These are phyloP conservation scores for Listrodromus nycthemerus DNA, from an alignment of 2,888 invertebrate species.

Conservation along the genomic window DNA sequence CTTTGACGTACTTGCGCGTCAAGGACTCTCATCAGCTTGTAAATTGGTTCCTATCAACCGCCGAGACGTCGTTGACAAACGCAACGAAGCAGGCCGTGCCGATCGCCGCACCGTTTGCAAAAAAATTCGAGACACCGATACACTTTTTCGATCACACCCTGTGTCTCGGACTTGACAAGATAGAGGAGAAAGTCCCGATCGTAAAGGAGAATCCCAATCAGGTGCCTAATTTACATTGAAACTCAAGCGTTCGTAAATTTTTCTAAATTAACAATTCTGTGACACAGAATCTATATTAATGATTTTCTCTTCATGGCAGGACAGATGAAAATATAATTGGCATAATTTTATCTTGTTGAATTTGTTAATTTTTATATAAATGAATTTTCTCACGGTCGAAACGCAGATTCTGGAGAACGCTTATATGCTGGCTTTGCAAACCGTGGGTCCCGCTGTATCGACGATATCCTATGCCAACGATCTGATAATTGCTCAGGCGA, in stretches of 20 bases:
- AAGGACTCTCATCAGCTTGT: slow-evolving; percentile 83
- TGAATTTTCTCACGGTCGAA: background rate
- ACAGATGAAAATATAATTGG: background rate
- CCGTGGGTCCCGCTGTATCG: slow-evolving; percentile 76
- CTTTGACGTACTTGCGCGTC: slow-evolving; percentile 77
- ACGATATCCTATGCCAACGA: slow-evolving; percentile 85
- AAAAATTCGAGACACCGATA: slow-evolving; percentile 86
- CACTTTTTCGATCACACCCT: slow-evolving; percentile 88
- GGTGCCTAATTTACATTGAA: slow-evolving; percentile 68
- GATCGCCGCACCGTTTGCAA: slow-evolving; percentile 87
- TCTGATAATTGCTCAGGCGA: slow-evolving; percentile 87
- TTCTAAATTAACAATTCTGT: slow-evolving; percentile 1
- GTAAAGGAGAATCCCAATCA: slow-evolving; percentile 88
- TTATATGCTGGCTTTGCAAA: slow-evolving; percentile 75
- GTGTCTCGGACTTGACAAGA: slow-evolving; percentile 88
- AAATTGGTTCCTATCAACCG: slow-evolving; percentile 88
- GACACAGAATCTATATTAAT: background rate
- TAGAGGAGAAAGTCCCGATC: slow-evolving; percentile 89
- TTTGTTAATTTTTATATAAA: background rate
- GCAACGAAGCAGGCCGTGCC: slow-evolving; percentile 85
- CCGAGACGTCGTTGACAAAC: slow-evolving; percentile 85
- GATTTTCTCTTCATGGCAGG: background rate
- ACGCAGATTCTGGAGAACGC: slow-evolving; percentile 80
- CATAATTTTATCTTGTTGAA: background rate
- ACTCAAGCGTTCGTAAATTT: background rate